Evolutionary conservation across 2,888 invertebrate species (phyloP), one percentile per base, ranked within the genome.

Genomic region (Rhamnusium bicolor): DNA sequence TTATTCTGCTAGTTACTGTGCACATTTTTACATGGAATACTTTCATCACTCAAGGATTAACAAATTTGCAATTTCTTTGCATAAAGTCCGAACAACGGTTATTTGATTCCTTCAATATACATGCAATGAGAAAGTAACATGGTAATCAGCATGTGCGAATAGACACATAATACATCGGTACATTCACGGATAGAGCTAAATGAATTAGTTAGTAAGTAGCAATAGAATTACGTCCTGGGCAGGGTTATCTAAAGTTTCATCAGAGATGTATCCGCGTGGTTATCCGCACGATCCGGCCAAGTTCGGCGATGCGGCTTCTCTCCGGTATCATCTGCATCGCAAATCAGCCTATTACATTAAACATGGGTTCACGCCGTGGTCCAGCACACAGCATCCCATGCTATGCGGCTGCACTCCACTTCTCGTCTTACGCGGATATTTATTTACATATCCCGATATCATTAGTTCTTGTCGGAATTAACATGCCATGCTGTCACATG

Each of bases 381-480:
- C 80, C 75, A 78, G 73, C 79, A 79, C 80, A 51, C 66, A 58
- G 75, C 49, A 66, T 62, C 72, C 49, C 69, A 62, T 49, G 71
- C 66, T 63, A 65, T 69, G 65, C 69, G 62, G 47, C 65, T 49
- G 60, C 58, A 53, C 32, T 58, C 61, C 66, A 62, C 77, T 76
- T 72, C 78, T 76, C 81, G 83, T 83, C 80, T 84, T 84, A 84
- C 84, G 84, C 82, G 81, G 82, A 83, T 84, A 83, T 84, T 82
- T 84, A 84, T 84, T 85, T 85, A 84, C 84, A 85, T 85, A 85
- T 82, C 80, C 74, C 78, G 81, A 83, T 84, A 80, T 83, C 85
- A 85, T 85, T 85, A 85, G 83, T 84, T 81, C 84, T 80, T 83
- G 84, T 85, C 85, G 83, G 83, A 83, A 84, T 84, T 84, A 83